Evolutionary conservation across 1,140 invertebrate species (phyloP), one percentile per base, ranked within the genome.

Genomic region (Teleopsis dalmanni): DNA sequence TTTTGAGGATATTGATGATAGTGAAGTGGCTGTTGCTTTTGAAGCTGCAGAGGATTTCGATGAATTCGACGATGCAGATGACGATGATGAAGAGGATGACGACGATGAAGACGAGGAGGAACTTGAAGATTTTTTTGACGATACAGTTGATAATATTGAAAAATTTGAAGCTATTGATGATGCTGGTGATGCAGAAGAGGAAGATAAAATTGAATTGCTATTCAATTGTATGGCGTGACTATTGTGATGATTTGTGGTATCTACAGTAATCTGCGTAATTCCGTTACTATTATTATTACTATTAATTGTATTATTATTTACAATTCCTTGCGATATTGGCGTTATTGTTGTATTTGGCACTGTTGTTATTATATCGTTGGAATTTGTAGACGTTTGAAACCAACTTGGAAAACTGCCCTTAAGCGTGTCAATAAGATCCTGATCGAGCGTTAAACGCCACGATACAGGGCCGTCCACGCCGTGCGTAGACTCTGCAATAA

Each of bases 391-490:
- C 45, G 51, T 43, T 74, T 83, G 87, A 76, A 91, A 91, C 89
- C 88, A 92, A 81, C 88, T 87, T 49, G 88, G 89, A 74, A 91
- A 91, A 66, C 91, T 88, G 52, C 85, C 82, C 62, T 87, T 84
- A 60, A 92, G 86, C 54, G 88, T 92, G 70, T 91, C 85, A 60
- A 93, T 80, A 58, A 93, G 78, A 76, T 93, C 88, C 74, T 86
- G 81, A 77, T 93, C 89, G 70, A 92, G 79, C 72, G 87, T 87
- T 61, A 92, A 84, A 74, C 85, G 84, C 88, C 88, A 92, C 78
- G 87, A 90, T 57, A 81, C 80, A 74, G 82, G 84, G 70, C 81
- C 82, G 72, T 81, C 81, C 73, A 83, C 82, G 76, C 81, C 83
- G 77, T 85, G 82, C 76, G 82, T 81, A 75, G 83, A 87, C 78